Evolutionary conservation across 1,140 invertebrate genomes (phyloP), one percentile per base, ranked within the genome.

Genomic region (Ostrea denselamellosa): DNA sequence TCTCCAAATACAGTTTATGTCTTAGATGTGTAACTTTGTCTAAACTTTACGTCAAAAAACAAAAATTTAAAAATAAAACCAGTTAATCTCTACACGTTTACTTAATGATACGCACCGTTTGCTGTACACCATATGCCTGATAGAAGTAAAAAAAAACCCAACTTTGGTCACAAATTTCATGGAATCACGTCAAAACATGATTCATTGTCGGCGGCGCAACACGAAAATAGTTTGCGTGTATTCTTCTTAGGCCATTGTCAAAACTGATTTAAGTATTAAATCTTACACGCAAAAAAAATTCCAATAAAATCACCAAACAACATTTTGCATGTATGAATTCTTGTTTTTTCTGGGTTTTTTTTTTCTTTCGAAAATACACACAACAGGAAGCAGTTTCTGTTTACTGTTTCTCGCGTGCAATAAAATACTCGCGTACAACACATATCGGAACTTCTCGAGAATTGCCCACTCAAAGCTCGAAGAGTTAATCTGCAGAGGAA

Each of bases 111-210:
- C 68, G 68, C 68, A 77, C 68, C 28, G 68, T 77, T 77, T 34
- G 25, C 28, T 77, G 25, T 14, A 10, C 9, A 25, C 12, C 68
- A 77, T 34, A 77, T 25, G 28, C 25, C 25, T 22, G 68, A 28
- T 28, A 14, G 22, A 10, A 77, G 5, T 2, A 77, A 77, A 77
- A 22, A 77, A 28, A n/a, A n/a, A n/a, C n/a, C n/a, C n/a, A n/a
- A n/a, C n/a, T n/a, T n/a, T 77, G 68, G 68, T 77, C 25, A 77
- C 68, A 77, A 34, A 28, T 10, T 77, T 44, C 34, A 44, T 77
- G 8, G 68, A 77, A 77, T 77, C 68, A 77, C 68, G 68, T 77
- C 68, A 77, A 77, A 77, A 77, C 68, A 77, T 77, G 68, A 77
- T 28, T 77, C 68, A 77, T 25, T 25, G 68, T 19, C 28, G 14